Conservation (phyloP, 2,113 vertebrate genomes). For the Phylloscopus trochilus region DNA sequence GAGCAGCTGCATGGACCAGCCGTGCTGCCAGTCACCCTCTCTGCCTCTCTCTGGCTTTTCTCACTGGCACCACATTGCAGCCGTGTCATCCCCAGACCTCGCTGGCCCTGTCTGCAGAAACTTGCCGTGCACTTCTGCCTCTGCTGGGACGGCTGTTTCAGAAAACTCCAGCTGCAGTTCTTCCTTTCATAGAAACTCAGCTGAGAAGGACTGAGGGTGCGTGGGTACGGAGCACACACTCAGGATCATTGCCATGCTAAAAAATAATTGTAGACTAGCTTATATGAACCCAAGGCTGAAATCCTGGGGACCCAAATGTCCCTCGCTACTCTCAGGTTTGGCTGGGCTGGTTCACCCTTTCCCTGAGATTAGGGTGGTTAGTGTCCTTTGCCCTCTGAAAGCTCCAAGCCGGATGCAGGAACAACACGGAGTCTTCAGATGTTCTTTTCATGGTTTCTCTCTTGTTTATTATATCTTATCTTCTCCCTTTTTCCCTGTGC, state of each 20-base stretch:
- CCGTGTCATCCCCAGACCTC: neutral
- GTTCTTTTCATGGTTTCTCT: no score
- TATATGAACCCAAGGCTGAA: neutral
- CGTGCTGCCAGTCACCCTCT: fast-evolving
- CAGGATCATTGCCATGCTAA: neutral
- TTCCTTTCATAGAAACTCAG: neutral
- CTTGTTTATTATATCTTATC: no score
- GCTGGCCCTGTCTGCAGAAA: fast-evolving
- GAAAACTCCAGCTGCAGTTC: neutral
- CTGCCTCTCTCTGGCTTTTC: neutral
- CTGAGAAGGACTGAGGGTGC: neutral
- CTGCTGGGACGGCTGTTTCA: neutral
- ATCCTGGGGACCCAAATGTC: neutral
- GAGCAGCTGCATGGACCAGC: neutral
- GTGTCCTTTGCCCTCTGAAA: no score
- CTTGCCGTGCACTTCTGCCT: neutral
- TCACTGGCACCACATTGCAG: fast-evolving
- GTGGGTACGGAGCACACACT: neutral
- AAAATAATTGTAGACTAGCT: neutral
- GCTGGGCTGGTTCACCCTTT: no score
- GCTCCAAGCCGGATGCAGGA: no score
- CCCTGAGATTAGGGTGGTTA: no score
- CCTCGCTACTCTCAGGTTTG: no score
- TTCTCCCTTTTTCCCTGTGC: no score
- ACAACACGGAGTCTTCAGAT: no score